Conservation (phyloP, 2,888 invertebrate genomes). For the Theretra japonica region DNA sequence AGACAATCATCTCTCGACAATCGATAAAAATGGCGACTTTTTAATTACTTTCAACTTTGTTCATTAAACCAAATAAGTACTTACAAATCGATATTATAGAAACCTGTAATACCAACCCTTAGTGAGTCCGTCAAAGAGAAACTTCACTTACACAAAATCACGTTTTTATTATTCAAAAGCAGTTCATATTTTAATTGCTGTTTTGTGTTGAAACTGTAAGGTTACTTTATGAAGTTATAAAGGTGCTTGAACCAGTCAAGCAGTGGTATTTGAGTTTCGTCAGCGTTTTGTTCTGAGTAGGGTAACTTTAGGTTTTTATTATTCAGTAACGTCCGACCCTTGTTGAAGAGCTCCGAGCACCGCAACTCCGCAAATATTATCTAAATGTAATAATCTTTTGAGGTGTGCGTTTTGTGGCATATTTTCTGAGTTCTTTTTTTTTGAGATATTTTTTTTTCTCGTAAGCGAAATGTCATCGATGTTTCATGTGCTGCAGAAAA, state of each 20-base stretch:
- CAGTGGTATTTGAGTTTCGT: constrained; percentile 10
- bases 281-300: constrained; percentile 18
- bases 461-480: too few species aligned
- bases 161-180: neutral
- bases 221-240: constrained; percentile 8
- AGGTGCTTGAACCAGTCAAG: constrained; percentile 23
- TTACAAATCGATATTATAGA: neutral
- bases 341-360: constrained; percentile 10
- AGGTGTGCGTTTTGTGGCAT: constrained; percentile 22
- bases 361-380: constrained; percentile 17
- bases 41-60: too few species aligned
- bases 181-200: constrained; percentile 8
- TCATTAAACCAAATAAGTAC: too few species aligned
- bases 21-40: too few species aligned
- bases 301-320: constrained; percentile 26
- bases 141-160: neutral
- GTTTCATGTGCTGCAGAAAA: too few species aligned
- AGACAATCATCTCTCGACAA: too few species aligned
- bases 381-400: constrained; percentile 37
- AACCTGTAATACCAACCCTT: neutral
- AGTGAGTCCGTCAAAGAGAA: neutral
- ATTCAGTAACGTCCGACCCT: constrained; percentile 25
- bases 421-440: neutral
- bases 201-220: neutral
- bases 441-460: neutral